phyloP scores from a whole-genome alignment of 2,888 invertebrate genomes.

The Cosmopolites sordidus region DNA sequence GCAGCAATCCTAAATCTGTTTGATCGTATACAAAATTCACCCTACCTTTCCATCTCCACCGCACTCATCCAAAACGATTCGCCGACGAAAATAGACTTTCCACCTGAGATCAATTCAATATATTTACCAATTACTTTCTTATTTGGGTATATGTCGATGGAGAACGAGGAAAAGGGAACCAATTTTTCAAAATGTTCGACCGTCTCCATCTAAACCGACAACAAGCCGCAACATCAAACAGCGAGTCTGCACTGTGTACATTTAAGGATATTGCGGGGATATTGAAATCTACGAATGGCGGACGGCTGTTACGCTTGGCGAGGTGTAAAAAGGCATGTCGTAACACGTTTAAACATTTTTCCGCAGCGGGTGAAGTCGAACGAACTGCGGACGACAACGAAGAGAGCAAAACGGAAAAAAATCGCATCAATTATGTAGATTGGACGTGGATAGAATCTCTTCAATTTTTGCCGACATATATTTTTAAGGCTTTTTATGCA shows the following conservation, averaged over 20 bases:
- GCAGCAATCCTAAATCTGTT: too few relatives aligned
- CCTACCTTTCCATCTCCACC: too few relatives aligned
- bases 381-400: too few relatives aligned
- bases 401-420: too few relatives aligned
- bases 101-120: constrained; percentile 15
- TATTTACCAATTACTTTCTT: constrained; percentile 15
- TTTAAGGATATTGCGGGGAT: constrained; percentile 21
- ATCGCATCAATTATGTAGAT: too few relatives aligned
- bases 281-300: constrained; percentile 17
- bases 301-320: constrained; percentile 15
- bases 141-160: constrained; percentile 5
- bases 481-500: too few relatives aligned
- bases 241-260: constrained; percentile 22
- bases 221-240: constrained; percentile 20
- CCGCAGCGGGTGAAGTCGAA: constrained; percentile 2
- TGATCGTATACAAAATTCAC: too few relatives aligned
- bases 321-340: constrained; percentile 15
- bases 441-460: too few relatives aligned
- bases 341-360: constrained; percentile 21
- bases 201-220: too few relatives aligned
- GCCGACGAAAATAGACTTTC: constrained; percentile 14
- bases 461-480: too few relatives aligned
- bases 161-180: constrained; percentile 12
- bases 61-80: constrained; percentile 2
- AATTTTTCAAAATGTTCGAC: constrained; percentile 18